These are phyloP conservation scores for Tiaroga cobitis DNA, from an alignment of 2,797 vertebrate genomes.

Conservation along the genomic window DNA sequence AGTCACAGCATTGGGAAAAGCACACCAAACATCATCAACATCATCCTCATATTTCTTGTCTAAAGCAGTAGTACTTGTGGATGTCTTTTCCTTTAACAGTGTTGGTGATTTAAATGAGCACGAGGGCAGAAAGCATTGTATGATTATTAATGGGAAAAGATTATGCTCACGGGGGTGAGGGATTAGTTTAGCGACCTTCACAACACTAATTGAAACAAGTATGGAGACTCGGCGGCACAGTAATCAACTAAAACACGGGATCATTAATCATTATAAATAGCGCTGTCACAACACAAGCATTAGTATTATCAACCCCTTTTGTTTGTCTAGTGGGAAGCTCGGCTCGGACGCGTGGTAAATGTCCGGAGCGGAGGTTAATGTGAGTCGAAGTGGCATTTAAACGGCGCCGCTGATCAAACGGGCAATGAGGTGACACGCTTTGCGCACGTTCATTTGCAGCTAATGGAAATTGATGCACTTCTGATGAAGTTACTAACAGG, in stretches of 20 bases:
- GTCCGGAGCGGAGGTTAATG: slow-evolving; percentile 89
- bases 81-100: slow-evolving; percentile 75
- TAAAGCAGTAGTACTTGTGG: slow-evolving; percentile 57
- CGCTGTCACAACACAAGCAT: slow-evolving; percentile 86
- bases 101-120: slow-evolving; percentile 86
- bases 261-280: slow-evolving; percentile 94
- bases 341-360: slow-evolving; percentile 81
- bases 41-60: slow-evolving; percentile 26
- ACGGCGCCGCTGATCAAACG: slow-evolving; percentile 85
- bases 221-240: slow-evolving; percentile 86
- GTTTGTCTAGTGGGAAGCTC: slow-evolving; percentile 77
- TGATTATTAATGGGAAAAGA: slow-evolving; percentile 91
- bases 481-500: slow-evolving; percentile 80
- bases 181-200: slow-evolving; percentile 92
- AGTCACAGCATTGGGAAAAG: slow-evolving; percentile 38
- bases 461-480: slow-evolving; percentile 91
- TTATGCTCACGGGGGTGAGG: slow-evolving; percentile 81
- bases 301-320: slow-evolving; percentile 79
- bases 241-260: slow-evolving; percentile 92
- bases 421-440: slow-evolving; percentile 84
- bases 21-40: slow-evolving; percentile 50
- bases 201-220: slow-evolving; percentile 93
- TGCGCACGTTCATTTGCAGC: slow-evolving; percentile 87
- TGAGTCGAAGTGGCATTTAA: slow-evolving; percentile 92
- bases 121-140: slow-evolving; percentile 86